Evolutionary conservation across 1,140 invertebrate genomes (phyloP), one percentile per base, ranked within the genome.

Genomic region (Propsilocerus akamusi): DNA sequence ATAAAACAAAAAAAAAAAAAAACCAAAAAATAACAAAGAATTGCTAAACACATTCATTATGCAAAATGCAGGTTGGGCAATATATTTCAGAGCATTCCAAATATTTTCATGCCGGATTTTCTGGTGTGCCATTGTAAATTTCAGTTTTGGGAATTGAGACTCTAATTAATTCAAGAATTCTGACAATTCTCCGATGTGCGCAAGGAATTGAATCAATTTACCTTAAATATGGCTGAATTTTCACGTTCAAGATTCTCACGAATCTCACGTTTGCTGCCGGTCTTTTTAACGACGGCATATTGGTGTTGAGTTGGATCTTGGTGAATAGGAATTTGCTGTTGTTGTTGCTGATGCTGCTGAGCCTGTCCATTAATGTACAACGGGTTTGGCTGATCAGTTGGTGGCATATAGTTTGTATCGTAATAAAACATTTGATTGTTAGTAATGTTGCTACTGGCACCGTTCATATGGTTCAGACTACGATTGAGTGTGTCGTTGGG

Each of bases 201-300:
- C n/a, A 25, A 48, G 10, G 32, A 41, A 49, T 4, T 50, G 17
- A 20, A 46, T 12, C 4, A 22, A 61, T 62, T 59, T 56, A 65
- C 63, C 60, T 59, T 55, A 46, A 65, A 64, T 54, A 63, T 60
- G 22, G 59, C 54, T 52, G 61, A 62, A 0, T 61, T 65, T 52
- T 65, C 62, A 26, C 61, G 58, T 34, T 65, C 62, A 23, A 64
- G 46, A 54, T 63, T 62, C 57, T 64, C 63, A 41, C 34, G 34
- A 37, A 64, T 63, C 57, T 65, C 63, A 52, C 61, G 63, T 23
- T 63, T 57, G 46, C 63, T 65, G 41, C 59, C 59, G 20, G 55
- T 57, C 28, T 41, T 41, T 17, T 41, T 41, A n/a, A 41, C 34
- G 14, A 41, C 34, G 2, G 34, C 34, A 41, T 41, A 41, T 20